Evolutionary conservation across 92 coral and sea anemone genomes (phyloP), one percentile per base, ranked within the genome.

Genomic region (Porites evermanni): DNA sequence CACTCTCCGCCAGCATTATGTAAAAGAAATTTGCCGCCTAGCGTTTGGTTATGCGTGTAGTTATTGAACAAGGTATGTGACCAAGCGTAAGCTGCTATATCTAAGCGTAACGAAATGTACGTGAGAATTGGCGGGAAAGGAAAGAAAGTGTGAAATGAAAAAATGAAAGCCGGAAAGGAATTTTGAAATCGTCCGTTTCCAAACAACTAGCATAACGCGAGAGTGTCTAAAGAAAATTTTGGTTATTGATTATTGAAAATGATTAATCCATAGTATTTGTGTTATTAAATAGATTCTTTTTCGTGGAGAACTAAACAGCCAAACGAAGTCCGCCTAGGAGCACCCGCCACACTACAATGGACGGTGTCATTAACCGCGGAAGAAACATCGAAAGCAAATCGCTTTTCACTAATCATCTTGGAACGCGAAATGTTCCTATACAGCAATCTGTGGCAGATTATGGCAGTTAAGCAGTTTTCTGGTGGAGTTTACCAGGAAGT

Each of bases 351-450:
- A 67, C 67, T 94, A 73, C 79, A 74, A 64, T 90, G 91, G 95
- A 89, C 91, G 9, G 65, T 79, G 53, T 63, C 86, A 26, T 83
- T 93, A 79, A 70, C 94, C 53, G 20, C 78, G n/a, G 47, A 38
- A 8, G 98, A 94, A 67, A 72, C 21, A 70, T 51, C 59, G 50
- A 65, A 38, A 69, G 93, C 94, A 4, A 59, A 90, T 24, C 50
- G 80, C 44, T 94, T 84, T 66, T 81, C 96, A 16, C 65, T 94
- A 14, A 82, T 94, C 64, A 59, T 90, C 44, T 67, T 86, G 68
- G 98, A 94, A 79, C 87, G 86, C 44, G 98, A 94, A 84, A 80
- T 79, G 75, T 86, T 90, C 67, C 91, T 91, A 2, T 90, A 90
- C 54, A 83, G 94, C 65, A 84, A 92, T 84, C 84, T 81, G 6